Evolutionary conservation across 1,140 invertebrate species (phyloP).

Genomic region (Rhopalosiphum maidis): DNA sequence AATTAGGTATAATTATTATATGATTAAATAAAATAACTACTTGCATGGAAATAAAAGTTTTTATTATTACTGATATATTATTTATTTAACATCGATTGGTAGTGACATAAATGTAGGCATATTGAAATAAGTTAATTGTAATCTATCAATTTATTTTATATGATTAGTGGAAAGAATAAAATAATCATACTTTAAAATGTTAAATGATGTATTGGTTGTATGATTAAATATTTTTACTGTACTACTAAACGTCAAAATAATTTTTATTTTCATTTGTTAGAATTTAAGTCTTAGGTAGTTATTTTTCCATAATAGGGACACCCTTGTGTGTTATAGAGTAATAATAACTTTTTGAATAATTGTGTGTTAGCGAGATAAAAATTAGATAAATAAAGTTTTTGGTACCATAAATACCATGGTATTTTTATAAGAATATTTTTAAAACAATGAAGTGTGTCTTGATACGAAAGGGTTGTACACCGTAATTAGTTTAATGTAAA

Average conservation of each 20-base stretch:
- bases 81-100: background rate
- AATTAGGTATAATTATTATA: background rate
- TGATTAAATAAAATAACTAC: background rate
- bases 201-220: background rate
- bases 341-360: conserved; percentile 40
- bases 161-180: background rate
- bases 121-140: background rate
- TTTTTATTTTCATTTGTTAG: background rate
- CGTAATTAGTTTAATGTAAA: background rate
- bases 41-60: background rate
- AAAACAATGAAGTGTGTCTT: background rate
- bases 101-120: background rate
- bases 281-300: background rate
- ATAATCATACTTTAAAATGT: background rate
- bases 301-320: background rate
- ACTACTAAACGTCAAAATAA: background rate
- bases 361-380: conserved; percentile 1
- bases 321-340: conserved; percentile 14
- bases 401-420: background rate
- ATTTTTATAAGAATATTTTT: background rate
- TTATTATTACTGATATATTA: background rate
- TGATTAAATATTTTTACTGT: background rate
- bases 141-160: background rate
- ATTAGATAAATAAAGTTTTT: conserved; percentile 27
- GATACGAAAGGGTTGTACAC: background rate